Base-by-base conservation (phyloP, 2,113 vertebrate genomes). In the Ranitomeya imitator region DNA sequence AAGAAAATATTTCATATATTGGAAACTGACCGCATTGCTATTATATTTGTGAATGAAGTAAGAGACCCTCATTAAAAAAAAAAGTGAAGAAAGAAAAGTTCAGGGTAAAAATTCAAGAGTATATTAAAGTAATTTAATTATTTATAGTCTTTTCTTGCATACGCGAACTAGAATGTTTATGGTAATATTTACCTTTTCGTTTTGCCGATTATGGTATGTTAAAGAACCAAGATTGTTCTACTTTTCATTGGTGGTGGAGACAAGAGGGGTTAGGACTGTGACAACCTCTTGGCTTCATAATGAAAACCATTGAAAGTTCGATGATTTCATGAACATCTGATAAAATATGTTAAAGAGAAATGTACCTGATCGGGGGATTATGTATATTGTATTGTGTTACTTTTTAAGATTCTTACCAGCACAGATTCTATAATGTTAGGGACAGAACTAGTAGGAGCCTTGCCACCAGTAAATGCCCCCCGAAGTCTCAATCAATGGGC, bases 31-130 rank as follows among this genome's bases (percentile, higher is more conserved):
- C 12, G 79, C 31, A 85, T 81, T 37, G 26, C 3, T 0, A 0
- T 19, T 11, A 6, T 61, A 5, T 80, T 80, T 59, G 23, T 80
- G 78, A 80, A 80, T 80, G 78, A 80, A 52, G 37, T 76, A 21
- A 51, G 45, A 76, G 45, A 19, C 45, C 45, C 73, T 51, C 10
- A 15, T 9, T 45, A 0, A 19, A 52, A 52, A 45, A 45, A 74
- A 19, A 2, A 73, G 69, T 16, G 8, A 21, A 19, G 55, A 57
- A 21, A 52, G n/a, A 52, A 76, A 74, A 74, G 12, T 3, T 31
- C 26, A 23, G 67, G 23, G 9, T 71, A 71, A 71, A 71, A 14
- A 14, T 71, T 11, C 9, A 12, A 21, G 7, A 31, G 15, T 14
- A 57, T 26, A 14, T 26, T 71, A 31, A 71, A 71, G 18, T 5